phyloP scores from a whole-genome alignment of 2,888 invertebrate genomes.

The Brenthis ino region DNA sequence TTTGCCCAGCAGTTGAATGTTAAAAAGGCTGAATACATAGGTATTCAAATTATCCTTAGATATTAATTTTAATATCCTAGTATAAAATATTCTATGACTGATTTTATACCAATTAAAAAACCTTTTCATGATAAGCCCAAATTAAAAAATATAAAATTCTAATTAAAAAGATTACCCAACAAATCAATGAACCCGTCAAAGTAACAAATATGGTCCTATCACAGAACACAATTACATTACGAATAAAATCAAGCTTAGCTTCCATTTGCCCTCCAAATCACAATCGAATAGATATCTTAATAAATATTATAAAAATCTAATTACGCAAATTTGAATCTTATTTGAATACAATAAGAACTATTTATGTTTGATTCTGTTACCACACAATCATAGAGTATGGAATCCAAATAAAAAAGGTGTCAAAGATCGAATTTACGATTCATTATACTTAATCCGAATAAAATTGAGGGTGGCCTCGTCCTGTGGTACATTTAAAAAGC shows the following conservation, averaged over 20 bases:
- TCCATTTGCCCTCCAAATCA: slow-evolving; percentile 55
- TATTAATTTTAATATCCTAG: no score
- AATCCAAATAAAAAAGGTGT: slow-evolving; percentile 81
- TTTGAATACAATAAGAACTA: slow-evolving; percentile 32
- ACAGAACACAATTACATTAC: slow-evolving; percentile 68
- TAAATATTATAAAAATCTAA: slow-evolving; percentile 43
- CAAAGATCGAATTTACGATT: slow-evolving; percentile 83
- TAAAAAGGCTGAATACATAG: no score
- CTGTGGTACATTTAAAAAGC: slow-evolving; percentile 32
- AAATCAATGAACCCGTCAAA: slow-evolving; percentile 21
- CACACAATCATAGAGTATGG: slow-evolving; percentile 67
- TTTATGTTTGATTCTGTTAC: slow-evolving; percentile 11
- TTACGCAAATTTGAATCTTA: slow-evolving; percentile 43
- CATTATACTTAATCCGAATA: slow-evolving; percentile 80
- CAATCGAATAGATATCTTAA: slow-evolving; percentile 67
- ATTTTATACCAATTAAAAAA: background rate
- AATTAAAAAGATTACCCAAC: background rate
- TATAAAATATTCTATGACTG: no score
- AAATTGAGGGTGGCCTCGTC: slow-evolving; percentile 60
- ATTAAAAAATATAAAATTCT: slow-evolving; percentile 17
- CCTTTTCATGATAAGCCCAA: background rate
- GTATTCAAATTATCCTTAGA: no score
- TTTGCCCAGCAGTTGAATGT: no score
- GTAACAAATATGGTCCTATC: slow-evolving; percentile 62
- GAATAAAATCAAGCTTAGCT: slow-evolving; percentile 54